Evolutionary conservation across 2,888 invertebrate species (phyloP).

Genomic region (Drosophila diplacantha): DNA sequence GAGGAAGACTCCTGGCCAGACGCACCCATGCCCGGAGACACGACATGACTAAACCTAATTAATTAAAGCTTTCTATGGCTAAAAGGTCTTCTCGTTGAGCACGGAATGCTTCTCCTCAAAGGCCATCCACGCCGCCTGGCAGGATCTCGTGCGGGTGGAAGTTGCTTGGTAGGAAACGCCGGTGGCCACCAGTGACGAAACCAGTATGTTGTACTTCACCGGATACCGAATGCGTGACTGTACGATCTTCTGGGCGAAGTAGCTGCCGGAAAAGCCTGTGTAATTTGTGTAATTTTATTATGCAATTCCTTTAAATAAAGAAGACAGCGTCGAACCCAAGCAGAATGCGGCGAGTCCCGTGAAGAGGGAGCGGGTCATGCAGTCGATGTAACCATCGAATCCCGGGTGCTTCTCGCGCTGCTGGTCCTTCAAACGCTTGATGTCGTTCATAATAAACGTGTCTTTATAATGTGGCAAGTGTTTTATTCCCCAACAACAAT

Average conservation of each 20-base stretch:
- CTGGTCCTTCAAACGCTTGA: slow-evolving; percentile 77
- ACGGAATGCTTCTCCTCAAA: slow-evolving; percentile 77
- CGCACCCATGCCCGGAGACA: slow-evolving; percentile 30
- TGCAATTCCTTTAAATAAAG: slow-evolving; percentile 43
- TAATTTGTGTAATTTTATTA: slow-evolving; percentile 42
- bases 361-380: slow-evolving; percentile 78
- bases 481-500: neutral
- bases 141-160: slow-evolving; percentile 75
- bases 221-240: slow-evolving; percentile 75
- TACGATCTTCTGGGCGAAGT: slow-evolving; percentile 77
- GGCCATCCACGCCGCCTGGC: slow-evolving; percentile 79
- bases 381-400: slow-evolving; percentile 78
- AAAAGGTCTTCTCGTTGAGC: slow-evolving; percentile 74
- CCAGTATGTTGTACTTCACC: slow-evolving; percentile 73
- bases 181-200: slow-evolving; percentile 74
- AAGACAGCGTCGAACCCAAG: slow-evolving; percentile 68
- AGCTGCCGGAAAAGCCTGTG: slow-evolving; percentile 78
- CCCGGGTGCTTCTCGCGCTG: slow-evolving; percentile 78
- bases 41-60: slow-evolving; percentile 43
- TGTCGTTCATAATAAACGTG: slow-evolving; percentile 77
- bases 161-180: slow-evolving; percentile 76
- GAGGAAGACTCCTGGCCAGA: slow-evolving; percentile 4
- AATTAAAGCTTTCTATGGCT: slow-evolving; percentile 20
- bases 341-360: slow-evolving; percentile 78
- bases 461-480: neutral